A percentile compares a stretch with the other conserved stretches of the same genome.
Conservation (phyloP, 1,140 invertebrate species). For the Papilio glaucus region DNA sequence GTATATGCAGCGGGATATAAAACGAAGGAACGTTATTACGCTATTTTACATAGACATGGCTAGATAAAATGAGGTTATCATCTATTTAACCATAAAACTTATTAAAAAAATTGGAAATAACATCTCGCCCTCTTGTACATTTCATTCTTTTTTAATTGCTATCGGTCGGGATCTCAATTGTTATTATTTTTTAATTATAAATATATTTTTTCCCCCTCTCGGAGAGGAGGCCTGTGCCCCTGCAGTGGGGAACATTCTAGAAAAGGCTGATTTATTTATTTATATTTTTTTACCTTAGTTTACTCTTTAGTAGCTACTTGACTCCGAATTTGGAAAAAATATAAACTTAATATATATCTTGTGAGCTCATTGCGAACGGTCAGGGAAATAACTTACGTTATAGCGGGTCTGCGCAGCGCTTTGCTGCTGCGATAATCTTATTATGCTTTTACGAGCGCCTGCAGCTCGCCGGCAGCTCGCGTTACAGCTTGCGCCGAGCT, state of each 20-base stretch:
- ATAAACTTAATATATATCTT: background rate
- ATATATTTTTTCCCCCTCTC: no score
- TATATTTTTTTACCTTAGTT: background rate
- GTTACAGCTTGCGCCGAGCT: background rate
- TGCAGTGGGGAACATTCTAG: no score
- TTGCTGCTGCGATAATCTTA: constrained; percentile 2
- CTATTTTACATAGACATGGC: background rate
- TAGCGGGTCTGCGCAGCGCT: background rate
- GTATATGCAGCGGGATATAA: background rate
- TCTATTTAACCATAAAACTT: background rate
- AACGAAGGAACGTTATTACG: background rate
- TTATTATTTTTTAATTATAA: no score
- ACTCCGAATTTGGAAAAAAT: background rate
- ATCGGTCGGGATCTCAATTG: no score
- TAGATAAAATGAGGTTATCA: background rate
- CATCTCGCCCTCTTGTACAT: no score
- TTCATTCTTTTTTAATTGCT: no score
- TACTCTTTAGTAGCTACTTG: no score
- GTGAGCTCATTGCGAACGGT: constrained; percentile 1
- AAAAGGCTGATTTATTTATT: no score
- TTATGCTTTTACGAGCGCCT: constrained; percentile 13
- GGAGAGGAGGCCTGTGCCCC: no score
- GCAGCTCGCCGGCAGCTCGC: background rate
- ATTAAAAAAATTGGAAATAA: background rate
- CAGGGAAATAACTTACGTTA: background rate